phyloP scores from a whole-genome alignment of 2,113 vertebrate genomes.

The Campylomormyrus numenius region DNA sequence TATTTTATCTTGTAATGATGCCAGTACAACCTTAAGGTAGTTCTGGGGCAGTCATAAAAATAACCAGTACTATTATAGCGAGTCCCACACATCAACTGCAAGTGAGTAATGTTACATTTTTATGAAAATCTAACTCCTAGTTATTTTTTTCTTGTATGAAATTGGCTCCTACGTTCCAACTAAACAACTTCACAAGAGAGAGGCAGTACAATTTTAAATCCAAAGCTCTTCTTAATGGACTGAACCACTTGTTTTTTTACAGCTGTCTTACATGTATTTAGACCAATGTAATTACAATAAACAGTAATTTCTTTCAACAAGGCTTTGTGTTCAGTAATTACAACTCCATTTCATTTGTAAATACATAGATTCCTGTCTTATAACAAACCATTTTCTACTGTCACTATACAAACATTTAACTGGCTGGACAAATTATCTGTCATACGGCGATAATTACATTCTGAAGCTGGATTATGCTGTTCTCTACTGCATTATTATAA shows the following conservation, averaged over 20 bases:
- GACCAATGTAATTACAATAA: neutral
- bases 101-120: neutral
- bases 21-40: neutral
- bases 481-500: neutral
- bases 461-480: neutral
- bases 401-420: neutral
- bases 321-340: neutral
- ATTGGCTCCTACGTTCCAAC: neutral
- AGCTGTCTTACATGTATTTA: neutral
- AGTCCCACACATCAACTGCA: neutral
- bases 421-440: neutral
- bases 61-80: neutral
- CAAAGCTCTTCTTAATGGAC: neutral
- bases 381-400: neutral
- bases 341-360: neutral
- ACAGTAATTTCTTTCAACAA: neutral
- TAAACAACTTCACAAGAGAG: neutral
- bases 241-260: neutral
- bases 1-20: neutral
- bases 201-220: neutral
- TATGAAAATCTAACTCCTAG: neutral
- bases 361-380: neutral
- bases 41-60: neutral
- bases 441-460: neutral
- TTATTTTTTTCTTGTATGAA: neutral